Evolutionary conservation across 1,140 invertebrate species (phyloP), one percentile per base, ranked within the genome.

Genomic region (Drosophila tristis): DNA sequence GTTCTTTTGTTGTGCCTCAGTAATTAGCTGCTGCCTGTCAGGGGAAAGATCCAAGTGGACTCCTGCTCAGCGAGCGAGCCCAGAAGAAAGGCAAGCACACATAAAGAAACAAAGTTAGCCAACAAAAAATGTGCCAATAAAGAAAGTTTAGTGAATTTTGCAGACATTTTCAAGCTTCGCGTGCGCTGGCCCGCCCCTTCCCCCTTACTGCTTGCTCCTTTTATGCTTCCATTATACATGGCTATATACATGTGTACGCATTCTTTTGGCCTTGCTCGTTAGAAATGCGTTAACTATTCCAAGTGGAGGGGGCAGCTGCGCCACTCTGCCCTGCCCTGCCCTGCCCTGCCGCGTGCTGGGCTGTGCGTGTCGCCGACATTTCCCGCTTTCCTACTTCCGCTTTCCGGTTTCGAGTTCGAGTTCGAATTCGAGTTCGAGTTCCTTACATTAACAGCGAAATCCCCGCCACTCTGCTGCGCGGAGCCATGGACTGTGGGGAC

Each of bases 271-370:
- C 58, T 62, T 58, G 62, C 78, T 89, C 84, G 79, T 89, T 87
- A 82, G 78, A 82, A 89, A 89, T 87, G 45, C 84, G 80, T 89
- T 82, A 87, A 73, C 71, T 67, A 61, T 71, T 63, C 20, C 58
- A 5, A 64, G 39, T 60, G 60, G 23, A 25, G 23, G 23, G 23
- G 23, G 23, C 2, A 23, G 23, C 23, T 0, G 1, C 23, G 2
- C 23, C 20, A 20, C 16, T 16, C 16, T 16, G n/a, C n/a, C n/a
- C n/a, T n/a, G n/a, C 16, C 16, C 16, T 16, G 16, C 16, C 16
- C 16, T 1, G 20, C 20, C 11, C 20, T 23, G 48, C 9, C 56
- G 8, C 47, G 26, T 60, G 68, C 50, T 50, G 15, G 35, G 31
- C 56, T 65, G 65, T 75, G 72, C 57, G 66, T 80, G 78, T 73